These are phyloP conservation scores for Tragelaphus strepsiceros DNA, from an alignment of 2,113 vertebrate genomes.

Conservation along the genomic window DNA sequence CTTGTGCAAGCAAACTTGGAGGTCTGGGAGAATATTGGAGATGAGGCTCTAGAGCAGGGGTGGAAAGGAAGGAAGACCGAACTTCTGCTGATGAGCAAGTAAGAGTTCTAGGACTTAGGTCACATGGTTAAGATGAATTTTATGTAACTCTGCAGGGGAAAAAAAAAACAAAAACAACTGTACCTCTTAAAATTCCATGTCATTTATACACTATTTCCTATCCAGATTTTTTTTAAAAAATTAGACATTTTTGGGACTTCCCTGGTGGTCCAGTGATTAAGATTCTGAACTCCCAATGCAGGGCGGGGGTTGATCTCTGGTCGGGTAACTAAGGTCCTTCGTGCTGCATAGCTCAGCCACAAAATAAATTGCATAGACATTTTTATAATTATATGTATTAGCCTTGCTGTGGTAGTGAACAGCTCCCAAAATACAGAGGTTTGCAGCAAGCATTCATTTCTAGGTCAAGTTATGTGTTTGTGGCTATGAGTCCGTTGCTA, in stretches of 20 bases:
- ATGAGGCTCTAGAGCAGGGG: background rate
- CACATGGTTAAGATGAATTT: background rate
- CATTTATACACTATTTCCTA: background rate
- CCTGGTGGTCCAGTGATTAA: background rate
- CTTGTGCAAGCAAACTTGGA: background rate
- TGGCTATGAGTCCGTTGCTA: background rate
- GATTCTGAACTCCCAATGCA: background rate
- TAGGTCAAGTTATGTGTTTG: background rate
- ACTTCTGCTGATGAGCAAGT: background rate
- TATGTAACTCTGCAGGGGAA: background rate
- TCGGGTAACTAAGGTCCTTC: background rate
- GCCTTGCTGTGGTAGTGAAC: background rate
- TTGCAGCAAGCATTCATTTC: background rate
- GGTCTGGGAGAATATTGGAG: background rate
- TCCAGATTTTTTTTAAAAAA: background rate
- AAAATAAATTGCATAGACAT: background rate
- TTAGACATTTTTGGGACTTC: background rate
- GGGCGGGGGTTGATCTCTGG: background rate
- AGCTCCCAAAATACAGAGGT: background rate
- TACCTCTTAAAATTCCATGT: background rate
- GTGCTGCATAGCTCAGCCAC: background rate
- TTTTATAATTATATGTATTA: conserved; percentile 11
- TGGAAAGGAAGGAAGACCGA: background rate
- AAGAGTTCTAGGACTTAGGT: background rate
- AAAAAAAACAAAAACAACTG: background rate